Conservation (phyloP, 2,888 invertebrate species). For the Macaria liturata region DNA sequence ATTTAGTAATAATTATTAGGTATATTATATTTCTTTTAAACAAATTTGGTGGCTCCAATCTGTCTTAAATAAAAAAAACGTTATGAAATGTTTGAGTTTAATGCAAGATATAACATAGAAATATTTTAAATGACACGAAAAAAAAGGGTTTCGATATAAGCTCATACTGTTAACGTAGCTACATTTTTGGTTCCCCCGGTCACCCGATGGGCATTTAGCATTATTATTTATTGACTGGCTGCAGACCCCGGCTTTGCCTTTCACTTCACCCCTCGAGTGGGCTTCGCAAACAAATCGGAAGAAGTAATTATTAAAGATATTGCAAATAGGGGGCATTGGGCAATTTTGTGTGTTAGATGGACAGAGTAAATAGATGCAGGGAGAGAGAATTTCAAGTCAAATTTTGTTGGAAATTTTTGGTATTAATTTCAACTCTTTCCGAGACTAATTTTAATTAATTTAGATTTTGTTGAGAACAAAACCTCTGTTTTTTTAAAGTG, state of each 20-base stretch:
- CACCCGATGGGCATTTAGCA: constrained; percentile 72
- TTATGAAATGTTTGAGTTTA: no score
- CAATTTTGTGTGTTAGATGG: constrained; percentile 55
- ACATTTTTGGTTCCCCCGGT: constrained; percentile 46
- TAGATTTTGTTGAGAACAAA: no score
- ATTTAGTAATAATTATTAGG: no score
- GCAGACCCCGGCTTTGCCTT: constrained; percentile 67
- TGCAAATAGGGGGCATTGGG: constrained; percentile 69
- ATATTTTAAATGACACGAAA: no score
- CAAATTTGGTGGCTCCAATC: no score
- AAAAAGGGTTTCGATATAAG: neutral
- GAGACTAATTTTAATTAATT: no score
- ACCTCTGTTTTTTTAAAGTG: no score
- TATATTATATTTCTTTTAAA: no score
- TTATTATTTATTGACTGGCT: constrained; percentile 80
- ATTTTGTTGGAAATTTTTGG: neutral
- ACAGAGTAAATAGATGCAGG: constrained; percentile 34
- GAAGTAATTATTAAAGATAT: constrained; percentile 82
- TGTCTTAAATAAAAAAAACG: no score
- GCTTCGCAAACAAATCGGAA: constrained; percentile 76
- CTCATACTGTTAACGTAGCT: constrained; percentile 8
- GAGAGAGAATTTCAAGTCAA: constrained; percentile 28
- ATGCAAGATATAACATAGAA: no score
- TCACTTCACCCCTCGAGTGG: constrained; percentile 61
- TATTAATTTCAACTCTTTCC: no score